Evolutionary conservation across 2,888 invertebrate species (phyloP), one percentile per base, ranked within the genome.

Genomic region (Odontothrips loti): DNA sequence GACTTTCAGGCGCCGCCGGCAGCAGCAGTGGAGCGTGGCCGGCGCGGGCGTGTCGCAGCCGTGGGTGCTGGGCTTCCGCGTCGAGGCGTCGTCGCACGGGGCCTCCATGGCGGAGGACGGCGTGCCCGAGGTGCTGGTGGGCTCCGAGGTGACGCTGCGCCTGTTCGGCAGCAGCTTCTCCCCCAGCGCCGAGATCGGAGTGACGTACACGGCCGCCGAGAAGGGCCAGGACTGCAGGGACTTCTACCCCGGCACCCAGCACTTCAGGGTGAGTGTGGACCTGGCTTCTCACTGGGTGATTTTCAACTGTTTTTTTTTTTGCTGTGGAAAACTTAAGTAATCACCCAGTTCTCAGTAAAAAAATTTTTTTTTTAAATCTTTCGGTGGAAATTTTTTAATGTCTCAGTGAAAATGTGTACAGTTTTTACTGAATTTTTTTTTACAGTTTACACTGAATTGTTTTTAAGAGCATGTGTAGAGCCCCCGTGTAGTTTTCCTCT

Each of bases 131-230:
- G 89, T 96, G 29, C 86, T 94, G 82, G 91, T 92, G 23, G 90
- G 91, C 80, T 87, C 88, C 0, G 87, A 88, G 3, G 90, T 93
- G 29, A 89, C 89, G 17, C 86, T 96, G 78, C 91, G 95, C 80
- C 85, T 96, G 51, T 96, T 95, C 86, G 96, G 96, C 0, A 87
- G 87, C 12, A 93, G 93, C 2, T 88, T 96, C 82, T 91, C 91
- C 0, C 86, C 90, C 0, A 87, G 90, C 82, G 94, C 94, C 0
- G 88, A 91, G 79, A 84, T 96, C 80, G 91, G 93, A 0, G 94
- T 96, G 86, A 95, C 95, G 0, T 90, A 91, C 82, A 88, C 90
- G 68, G 83, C 86, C 0, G 90, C 90, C 79, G 85, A 86, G 0
- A 89, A 87, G 82, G 92, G 91, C 1, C 89, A 90, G 23, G 86